These are phyloP conservation scores for Lates calcarifer DNA, from an alignment of 2,113 vertebrate species.

Conservation along the genomic window DNA sequence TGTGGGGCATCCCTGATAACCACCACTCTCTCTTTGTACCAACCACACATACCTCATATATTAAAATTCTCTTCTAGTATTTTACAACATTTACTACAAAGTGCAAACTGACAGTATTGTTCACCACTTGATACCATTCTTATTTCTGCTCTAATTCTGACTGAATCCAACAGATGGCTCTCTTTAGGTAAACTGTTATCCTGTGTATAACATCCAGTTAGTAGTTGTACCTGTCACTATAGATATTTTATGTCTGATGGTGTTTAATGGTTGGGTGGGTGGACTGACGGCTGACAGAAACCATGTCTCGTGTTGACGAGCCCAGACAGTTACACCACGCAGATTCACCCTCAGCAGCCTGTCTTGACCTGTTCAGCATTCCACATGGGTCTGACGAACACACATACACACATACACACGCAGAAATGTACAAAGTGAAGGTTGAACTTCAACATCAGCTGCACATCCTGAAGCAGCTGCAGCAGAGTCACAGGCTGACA, in stretches of 20 bases:
- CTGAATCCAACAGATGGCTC: neutral
- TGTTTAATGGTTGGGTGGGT: neutral
- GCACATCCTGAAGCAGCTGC: constrained; percentile 15
- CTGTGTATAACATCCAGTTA: neutral
- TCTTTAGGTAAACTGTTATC: neutral
- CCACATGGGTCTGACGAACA: constrained; percentile 41
- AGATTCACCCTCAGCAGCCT: constrained; percentile 52
- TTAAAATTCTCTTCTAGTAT: too few species aligned
- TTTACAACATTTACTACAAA: too few species aligned
- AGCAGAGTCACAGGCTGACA: neutral
- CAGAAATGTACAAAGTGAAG: neutral
- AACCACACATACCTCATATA: too few species aligned
- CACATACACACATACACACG: constrained; percentile 22
- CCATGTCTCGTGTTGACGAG: neutral
- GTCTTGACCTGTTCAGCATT: constrained; percentile 75
- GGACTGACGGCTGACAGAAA: neutral
- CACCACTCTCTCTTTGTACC: neutral
- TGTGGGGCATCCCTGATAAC: neutral
- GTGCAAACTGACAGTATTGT: neutral
- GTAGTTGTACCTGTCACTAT: neutral
- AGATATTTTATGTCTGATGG: neutral
- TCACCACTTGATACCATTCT: neutral
- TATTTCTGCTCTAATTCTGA: neutral
- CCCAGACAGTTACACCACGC: neutral
- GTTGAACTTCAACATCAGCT: constrained; percentile 11